A percentile compares a stretch with the other conserved stretches of the same genome.
Conservation (phyloP, 2,113 vertebrate species). For the Upupa epops region DNA sequence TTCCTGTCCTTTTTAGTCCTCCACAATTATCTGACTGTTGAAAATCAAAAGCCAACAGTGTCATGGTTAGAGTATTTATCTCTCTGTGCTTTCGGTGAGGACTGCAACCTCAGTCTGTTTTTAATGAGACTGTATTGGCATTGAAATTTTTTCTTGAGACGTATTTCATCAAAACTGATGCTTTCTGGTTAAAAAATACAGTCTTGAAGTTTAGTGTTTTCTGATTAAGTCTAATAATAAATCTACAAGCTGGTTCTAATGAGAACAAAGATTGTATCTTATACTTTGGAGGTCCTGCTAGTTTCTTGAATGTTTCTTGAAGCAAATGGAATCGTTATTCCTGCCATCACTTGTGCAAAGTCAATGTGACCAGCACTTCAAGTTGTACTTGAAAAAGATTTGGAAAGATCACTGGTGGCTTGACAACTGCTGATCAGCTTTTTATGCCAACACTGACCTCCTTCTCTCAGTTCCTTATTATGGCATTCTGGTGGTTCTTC, state of each 20-base stretch:
- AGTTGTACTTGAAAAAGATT: neutral
- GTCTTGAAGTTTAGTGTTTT: neutral
- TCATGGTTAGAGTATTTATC: neutral
- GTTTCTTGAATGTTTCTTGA: neutral
- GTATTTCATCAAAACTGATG: neutral
- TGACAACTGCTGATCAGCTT: neutral
- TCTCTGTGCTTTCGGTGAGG: neutral
- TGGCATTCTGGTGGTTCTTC: neutral
- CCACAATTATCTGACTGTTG: neutral
- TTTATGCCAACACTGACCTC: neutral
- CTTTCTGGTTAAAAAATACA: neutral
- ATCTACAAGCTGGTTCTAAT: neutral
- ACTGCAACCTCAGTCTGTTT: neutral
- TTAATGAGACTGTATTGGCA: neutral
- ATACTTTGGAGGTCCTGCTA: neutral
- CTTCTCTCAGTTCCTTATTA: neutral
- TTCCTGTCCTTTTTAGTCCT: neutral
- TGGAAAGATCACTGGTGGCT: neutral
- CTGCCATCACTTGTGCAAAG: neutral
- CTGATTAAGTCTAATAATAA: neutral
- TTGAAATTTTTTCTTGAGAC: neutral
- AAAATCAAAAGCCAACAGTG: neutral
- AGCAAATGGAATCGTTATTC: neutral
- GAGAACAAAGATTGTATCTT: neutral
- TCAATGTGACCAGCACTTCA: fast-evolving